Percentiles rank a stretch among this genome's conserved stretches.
phyloP scores from a whole-genome alignment of 2,888 invertebrate species.

The Ochropacha duplaris region DNA sequence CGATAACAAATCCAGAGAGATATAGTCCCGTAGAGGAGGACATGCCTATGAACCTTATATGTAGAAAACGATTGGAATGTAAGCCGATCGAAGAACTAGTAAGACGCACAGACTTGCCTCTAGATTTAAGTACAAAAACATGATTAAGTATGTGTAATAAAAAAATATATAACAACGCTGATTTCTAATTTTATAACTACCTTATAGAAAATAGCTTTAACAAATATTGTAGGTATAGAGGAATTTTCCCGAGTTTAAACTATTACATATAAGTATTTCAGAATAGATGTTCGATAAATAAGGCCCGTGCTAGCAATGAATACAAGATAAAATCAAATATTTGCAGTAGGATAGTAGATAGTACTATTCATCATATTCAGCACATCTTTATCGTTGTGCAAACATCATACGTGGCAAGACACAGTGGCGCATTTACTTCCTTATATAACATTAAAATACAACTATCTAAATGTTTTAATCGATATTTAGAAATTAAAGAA shows the following conservation, averaged over 20 bases:
- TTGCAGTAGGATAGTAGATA: slow-evolving; percentile 37
- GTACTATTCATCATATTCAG: slow-evolving; percentile 61
- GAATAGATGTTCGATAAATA: neutral
- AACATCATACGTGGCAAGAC: slow-evolving; percentile 43
- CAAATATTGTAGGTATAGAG: neutral
- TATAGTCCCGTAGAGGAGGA: slow-evolving; percentile 48
- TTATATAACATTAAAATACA: slow-evolving; percentile 32
- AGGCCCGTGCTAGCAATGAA: slow-evolving; percentile 2
- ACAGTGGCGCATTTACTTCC: slow-evolving; percentile 19
- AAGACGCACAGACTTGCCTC: slow-evolving; percentile 78
- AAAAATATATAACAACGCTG: slow-evolving; percentile 20
- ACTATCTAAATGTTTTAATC: too few species aligned
- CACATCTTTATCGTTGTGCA: slow-evolving; percentile 55
- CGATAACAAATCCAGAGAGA: slow-evolving; percentile 31
- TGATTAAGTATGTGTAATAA: slow-evolving; percentile 48
- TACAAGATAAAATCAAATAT: slow-evolving; percentile 37
- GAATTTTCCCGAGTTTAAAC: neutral
- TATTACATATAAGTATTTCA: neutral
- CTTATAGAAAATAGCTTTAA: neutral
- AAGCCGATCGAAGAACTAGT: slow-evolving; percentile 66
- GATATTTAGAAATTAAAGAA: neutral
- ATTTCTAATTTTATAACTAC: slow-evolving; percentile 7
- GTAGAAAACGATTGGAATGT: slow-evolving; percentile 61
- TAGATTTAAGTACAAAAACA: slow-evolving; percentile 85
- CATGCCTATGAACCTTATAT: slow-evolving; percentile 72